Conservation (phyloP, 1,140 invertebrate species). For the Ceratitis capitata region DNA sequence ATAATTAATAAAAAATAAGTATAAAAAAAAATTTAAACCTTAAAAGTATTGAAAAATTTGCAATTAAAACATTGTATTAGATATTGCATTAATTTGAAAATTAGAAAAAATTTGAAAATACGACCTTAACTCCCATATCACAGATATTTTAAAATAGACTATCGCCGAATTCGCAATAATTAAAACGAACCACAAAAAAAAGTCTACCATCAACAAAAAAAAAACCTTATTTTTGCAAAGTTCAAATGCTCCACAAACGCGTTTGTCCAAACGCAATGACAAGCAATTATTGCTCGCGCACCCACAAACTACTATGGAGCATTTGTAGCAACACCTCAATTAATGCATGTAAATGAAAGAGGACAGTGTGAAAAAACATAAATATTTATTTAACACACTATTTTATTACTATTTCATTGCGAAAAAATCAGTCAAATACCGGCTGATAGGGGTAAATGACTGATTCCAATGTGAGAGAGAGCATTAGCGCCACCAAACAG, state of each 20-base stretch:
- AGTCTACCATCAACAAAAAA: too few relatives aligned
- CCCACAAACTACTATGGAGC: not conserved
- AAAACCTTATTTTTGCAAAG: too few relatives aligned
- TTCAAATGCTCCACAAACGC: not conserved
- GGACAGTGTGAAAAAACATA: not conserved
- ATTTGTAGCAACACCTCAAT: conserved; percentile 27
- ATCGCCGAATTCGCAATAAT: too few relatives aligned
- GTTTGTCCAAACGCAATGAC: not conserved
- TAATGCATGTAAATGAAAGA: not conserved
- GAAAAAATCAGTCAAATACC: not conserved
- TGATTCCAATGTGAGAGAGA: conserved; percentile 3
- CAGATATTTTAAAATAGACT: too few relatives aligned
- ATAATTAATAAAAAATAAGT: too few relatives aligned
- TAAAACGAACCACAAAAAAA: too few relatives aligned
- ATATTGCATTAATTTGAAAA: too few relatives aligned
- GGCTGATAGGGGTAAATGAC: not conserved
- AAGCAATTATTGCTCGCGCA: not conserved
- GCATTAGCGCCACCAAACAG: not conserved
- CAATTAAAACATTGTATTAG: too few relatives aligned
- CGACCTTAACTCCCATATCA: too few relatives aligned
- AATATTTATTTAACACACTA: not conserved
- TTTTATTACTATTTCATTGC: not conserved
- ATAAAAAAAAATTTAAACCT: too few relatives aligned
- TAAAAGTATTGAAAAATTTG: too few relatives aligned
- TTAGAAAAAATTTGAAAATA: too few relatives aligned